Percentiles rank a stretch among this genome's conserved stretches.
phyloP scores from a whole-genome alignment of 30 jellyfish, hydroid and myxozoan genomes.

The Aurelia sp. region DNA sequence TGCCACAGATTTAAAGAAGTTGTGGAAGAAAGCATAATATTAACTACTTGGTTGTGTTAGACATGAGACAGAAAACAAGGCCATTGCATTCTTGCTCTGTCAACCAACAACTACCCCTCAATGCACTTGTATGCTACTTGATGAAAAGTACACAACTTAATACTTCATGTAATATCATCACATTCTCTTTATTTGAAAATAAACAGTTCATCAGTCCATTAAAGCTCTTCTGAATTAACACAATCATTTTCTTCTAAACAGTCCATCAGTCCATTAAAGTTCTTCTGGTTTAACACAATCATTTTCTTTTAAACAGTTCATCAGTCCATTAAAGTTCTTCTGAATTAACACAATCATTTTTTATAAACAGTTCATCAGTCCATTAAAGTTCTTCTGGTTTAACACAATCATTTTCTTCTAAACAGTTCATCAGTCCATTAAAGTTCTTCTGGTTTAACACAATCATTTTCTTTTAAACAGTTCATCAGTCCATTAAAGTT shows the following conservation, averaged over 20 bases:
- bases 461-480: too few relatives aligned
- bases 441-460: too few relatives aligned
- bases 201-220: constrained; percentile 16
- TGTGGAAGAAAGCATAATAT: too few relatives aligned
- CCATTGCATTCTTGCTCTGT: neutral
- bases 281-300: neutral
- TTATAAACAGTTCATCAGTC: too few relatives aligned
- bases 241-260: neutral
- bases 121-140: neutral
- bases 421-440: too few relatives aligned
- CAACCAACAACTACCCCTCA: neutral
- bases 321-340: too few relatives aligned
- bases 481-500: too few relatives aligned
- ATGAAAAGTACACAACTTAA: neutral
- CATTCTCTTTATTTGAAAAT: neutral
- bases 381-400: too few relatives aligned
- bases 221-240: neutral
- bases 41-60: neutral
- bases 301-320: too few relatives aligned
- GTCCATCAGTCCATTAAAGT: neutral
- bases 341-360: too few relatives aligned
- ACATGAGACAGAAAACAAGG: neutral
- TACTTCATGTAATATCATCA: constrained; percentile 1
- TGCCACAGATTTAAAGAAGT: too few relatives aligned
- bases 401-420: too few relatives aligned